phyloP scores from a whole-genome alignment of 2,888 invertebrate genomes.

The Xestia rhomboidea region DNA sequence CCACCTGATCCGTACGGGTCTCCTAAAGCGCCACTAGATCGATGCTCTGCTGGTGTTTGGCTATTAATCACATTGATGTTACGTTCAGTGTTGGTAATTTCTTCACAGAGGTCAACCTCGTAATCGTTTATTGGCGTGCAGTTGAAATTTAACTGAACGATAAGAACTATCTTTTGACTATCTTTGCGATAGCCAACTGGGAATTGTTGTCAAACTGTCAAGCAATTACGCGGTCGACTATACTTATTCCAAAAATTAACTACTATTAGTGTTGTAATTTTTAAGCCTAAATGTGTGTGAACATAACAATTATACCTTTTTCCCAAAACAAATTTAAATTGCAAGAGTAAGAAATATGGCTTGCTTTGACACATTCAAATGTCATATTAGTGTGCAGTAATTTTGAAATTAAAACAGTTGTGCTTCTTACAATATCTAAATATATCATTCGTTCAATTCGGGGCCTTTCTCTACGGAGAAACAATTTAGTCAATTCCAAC shows the following conservation, averaged over 20 bases:
- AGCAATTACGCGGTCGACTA: background rate
- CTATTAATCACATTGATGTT: background rate
- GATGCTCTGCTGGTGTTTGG: background rate
- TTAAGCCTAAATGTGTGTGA: background rate
- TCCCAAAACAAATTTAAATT: background rate
- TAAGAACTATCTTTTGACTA: background rate
- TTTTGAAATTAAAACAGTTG: background rate
- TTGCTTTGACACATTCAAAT: background rate
- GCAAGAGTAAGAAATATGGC: background rate
- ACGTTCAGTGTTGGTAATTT: background rate
- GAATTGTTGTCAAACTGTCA: background rate
- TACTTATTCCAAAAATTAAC: background rate
- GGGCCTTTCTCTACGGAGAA: conserved; percentile 58
- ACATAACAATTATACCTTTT: background rate
- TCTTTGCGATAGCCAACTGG: background rate
- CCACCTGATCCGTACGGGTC: background rate
- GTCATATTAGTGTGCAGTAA: background rate
- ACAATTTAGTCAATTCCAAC: conserved; percentile 71
- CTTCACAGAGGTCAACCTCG: background rate
- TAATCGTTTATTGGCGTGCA: background rate
- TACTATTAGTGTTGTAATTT: background rate
- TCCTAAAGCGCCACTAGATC: background rate
- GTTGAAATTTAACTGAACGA: background rate
- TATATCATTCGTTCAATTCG: conserved; percentile 18
- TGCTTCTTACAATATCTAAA: conserved; percentile 15